Evolutionary conservation across 2,113 vertebrate species (phyloP), one percentile per base, ranked within the genome.

Genomic region (Hippolais icterina): DNA sequence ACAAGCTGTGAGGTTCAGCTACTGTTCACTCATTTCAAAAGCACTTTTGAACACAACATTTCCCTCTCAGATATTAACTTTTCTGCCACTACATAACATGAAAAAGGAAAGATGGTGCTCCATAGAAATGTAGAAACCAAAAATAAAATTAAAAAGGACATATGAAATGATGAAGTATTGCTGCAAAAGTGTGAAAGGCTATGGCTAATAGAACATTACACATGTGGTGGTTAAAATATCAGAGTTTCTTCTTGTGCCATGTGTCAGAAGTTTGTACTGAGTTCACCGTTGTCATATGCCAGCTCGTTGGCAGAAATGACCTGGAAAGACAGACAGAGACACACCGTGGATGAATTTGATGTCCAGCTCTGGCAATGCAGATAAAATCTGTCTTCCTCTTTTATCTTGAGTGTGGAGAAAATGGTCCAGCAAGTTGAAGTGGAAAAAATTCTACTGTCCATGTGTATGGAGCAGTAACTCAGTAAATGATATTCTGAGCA

Each of bases 1-100:
- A 89, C 85, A 97, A 89, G 71, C 90, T 92, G 88, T 84, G 86
- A 97, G 60, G 15, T 74, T 92, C 71, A 86, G 39, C 79, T 86
- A 28, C 95, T 89, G 75, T 71, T 56, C 57, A 90, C 21, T 86
- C 47, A 90, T 95, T 97, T 95, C 60, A 83, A 92, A 97, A 97
- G 66, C 61, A 88, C 61, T 96, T 84, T 68, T 95, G 80, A 94
- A 92, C 0, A 5, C 64, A 91, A 93, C 31, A 94, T 74, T 94
- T 91, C 39, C 49, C 77, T 90, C 63, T 71, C 37, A 90, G 78
- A 52, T 89, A n/a, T 84, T 93, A 78, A 54, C 46, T 83, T 87
- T 81, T 91, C 63, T 84, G 52, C 35, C 75, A 65, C 42, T 54
- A 69, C 4, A 35, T 33, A 64, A 57, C 7, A 27, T 42, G 29